Evolutionary conservation across 2,113 vertebrate species (phyloP).

Genomic region (Conger conger): DNA sequence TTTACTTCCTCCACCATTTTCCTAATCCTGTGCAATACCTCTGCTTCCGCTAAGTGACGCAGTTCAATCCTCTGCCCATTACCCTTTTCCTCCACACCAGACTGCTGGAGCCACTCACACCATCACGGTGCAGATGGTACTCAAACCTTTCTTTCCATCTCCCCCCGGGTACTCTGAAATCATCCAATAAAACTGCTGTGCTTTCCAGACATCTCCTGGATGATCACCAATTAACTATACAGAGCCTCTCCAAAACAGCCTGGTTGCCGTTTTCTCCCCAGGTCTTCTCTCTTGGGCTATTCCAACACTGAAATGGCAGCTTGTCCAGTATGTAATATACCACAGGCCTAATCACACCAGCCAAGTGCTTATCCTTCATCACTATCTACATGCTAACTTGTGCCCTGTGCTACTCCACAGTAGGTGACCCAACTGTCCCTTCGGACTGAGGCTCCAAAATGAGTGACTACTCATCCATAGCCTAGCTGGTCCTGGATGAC

Average conservation of each 20-base stretch:
- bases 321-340: background rate
- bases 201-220: background rate
- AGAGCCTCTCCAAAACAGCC: background rate
- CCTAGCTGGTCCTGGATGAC: too few relatives aligned
- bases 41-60: background rate
- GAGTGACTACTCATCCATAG: background rate
- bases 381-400: background rate
- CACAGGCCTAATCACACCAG: background rate
- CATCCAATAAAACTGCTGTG: background rate
- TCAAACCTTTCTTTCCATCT: background rate
- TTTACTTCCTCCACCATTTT: background rate
- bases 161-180: background rate
- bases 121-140: background rate
- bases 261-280: background rate
- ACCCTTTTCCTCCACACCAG: background rate
- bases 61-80: background rate
- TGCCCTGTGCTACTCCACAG: background rate
- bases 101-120: background rate
- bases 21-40: background rate
- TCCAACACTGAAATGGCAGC: too few relatives aligned
- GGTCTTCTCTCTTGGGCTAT: too few relatives aligned
- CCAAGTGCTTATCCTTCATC: background rate
- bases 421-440: background rate
- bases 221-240: background rate
- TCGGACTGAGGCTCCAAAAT: background rate